Conservation (phyloP, 2,113 vertebrate genomes). For the Misgurnus anguillicaudatus region DNA sequence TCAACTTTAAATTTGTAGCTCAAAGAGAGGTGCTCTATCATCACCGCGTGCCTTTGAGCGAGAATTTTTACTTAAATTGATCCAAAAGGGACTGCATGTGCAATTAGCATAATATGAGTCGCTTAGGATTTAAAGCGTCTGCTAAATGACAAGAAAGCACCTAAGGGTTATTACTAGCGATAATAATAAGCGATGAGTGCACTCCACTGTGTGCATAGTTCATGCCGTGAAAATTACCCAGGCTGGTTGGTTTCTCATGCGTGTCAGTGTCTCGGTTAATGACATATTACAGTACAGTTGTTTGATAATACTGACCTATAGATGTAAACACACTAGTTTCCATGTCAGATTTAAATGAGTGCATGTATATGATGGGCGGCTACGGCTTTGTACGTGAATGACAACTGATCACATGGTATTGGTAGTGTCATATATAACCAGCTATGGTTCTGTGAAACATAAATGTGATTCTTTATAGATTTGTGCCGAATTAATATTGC, state of each 20-base stretch:
- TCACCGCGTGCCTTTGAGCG: background rate
- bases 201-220: slow-evolving; percentile 5
- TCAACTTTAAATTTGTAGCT: slow-evolving; percentile 30
- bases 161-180: slow-evolving; percentile 33
- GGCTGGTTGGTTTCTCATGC: slow-evolving; percentile 21
- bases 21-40: slow-evolving; percentile 24
- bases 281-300: background rate
- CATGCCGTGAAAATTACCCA: slow-evolving; percentile 17
- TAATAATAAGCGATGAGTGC: slow-evolving; percentile 29
- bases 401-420: no score
- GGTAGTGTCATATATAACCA: no score
- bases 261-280: slow-evolving; percentile 20
- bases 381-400: no score
- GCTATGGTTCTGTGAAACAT: no score
- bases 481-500: background rate
- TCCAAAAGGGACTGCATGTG: slow-evolving; percentile 27
- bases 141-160: slow-evolving; percentile 36
- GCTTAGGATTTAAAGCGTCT: slow-evolving; percentile 11
- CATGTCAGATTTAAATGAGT: slow-evolving; percentile 1
- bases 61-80: slow-evolving; percentile 28
- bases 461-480: background rate
- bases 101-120: slow-evolving; percentile 39
- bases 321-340: slow-evolving; percentile 3
- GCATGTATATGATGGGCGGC: background rate
- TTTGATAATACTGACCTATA: slow-evolving; percentile 19